These are phyloP conservation scores for Rhyacophila evoluta DNA, from an alignment of 2,888 invertebrate genomes.

Conservation along the genomic window DNA sequence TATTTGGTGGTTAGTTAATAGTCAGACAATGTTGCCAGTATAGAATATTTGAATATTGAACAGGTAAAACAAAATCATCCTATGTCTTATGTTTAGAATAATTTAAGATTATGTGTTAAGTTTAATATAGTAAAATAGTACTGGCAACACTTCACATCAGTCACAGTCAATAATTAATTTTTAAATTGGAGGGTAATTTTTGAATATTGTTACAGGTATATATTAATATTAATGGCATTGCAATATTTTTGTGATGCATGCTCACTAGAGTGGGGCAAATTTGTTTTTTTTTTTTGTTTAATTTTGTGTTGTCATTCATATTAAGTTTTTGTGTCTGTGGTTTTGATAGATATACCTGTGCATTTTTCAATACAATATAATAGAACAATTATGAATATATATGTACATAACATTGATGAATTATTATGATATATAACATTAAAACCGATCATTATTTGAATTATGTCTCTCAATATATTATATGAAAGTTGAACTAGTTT, in stretches of 20 bases:
- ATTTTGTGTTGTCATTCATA: not conserved
- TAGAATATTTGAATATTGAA: not conserved
- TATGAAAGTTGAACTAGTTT: too few species aligned
- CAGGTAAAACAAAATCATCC: too few species aligned
- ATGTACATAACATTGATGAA: too few species aligned
- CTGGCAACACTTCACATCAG: not conserved
- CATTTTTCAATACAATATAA: not conserved
- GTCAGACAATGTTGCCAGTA: not conserved
- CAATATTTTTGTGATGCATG: not conserved
- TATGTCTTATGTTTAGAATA: too few species aligned
- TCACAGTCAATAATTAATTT: too few species aligned
- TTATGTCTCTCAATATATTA: too few species aligned
- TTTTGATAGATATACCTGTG: not conserved
- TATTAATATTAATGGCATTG: too few species aligned
- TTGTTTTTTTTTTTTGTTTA: not conserved
- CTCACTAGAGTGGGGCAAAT: not conserved
- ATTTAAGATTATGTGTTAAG: not conserved
- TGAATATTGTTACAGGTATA: too few species aligned
- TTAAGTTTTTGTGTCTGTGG: not conserved
- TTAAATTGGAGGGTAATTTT: too few species aligned
- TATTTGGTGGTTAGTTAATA: not conserved
- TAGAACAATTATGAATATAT: not conserved
- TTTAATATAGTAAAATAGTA: not conserved
- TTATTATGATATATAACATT: too few species aligned
- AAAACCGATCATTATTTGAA: too few species aligned